Base-by-base conservation (phyloP, 2,797 vertebrate species). In the Anguilla anguilla region DNA sequence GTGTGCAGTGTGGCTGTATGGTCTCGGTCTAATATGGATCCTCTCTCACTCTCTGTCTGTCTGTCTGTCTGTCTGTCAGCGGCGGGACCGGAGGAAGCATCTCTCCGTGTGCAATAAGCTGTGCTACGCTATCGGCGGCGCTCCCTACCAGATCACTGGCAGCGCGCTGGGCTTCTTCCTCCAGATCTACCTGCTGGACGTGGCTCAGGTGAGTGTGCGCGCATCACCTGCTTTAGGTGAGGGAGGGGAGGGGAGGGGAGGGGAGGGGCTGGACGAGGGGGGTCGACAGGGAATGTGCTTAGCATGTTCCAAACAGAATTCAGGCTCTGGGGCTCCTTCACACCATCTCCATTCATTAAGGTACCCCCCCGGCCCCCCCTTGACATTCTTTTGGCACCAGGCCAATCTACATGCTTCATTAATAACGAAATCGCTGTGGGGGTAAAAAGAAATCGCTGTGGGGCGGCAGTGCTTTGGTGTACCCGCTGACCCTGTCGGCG, bases 61-160 rank as follows among this genome's bases (percentile, higher is more conserved):
- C 46, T n/a, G 35, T 89, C 31, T 69, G 17, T 49, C 55, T 89
- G 9, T 93, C 31, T 69, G 17, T 49, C 55, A 89, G 9, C 92
- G 87, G 88, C 93, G 89, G 69, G 93, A 94, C 28, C 93, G 92
- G 88, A 94, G 92, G 85, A 92, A 90, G 31, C 92, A 91, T 83
- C 94, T 98, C 89, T 96, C 97, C 2, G 90, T 98, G 74, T 96
- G 96, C 93, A 98, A 87, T 90, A 99, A 99, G 91, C 86, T 99
- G 81, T 98, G 97, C 93, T 99, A 97, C 72, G 98, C 98, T 31
- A 93, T 98, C 81, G 98, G 98, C 0, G 98, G 98, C 0, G 97
- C 97, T 7, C 98, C 98, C 0, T 99, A 99, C 93, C 98, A 99
- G 96, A 97, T 98, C 93, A 99, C 98, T 0, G 97, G 97, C 91